Base-by-base conservation (phyloP, 1,140 invertebrate genomes). In the Sipha flava region DNA sequence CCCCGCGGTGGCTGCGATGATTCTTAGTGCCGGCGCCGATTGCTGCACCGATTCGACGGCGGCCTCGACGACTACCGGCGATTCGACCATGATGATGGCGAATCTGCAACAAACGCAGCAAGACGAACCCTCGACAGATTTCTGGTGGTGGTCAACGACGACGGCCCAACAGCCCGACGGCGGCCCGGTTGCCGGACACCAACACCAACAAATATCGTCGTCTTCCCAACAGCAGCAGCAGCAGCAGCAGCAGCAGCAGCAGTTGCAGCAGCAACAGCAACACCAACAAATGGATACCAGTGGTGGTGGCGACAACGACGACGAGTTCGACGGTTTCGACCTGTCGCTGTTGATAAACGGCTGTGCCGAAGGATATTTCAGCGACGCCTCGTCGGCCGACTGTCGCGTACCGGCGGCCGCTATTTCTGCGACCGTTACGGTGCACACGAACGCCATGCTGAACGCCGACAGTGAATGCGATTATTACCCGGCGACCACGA, bases 331-430 rank as follows among this genome's bases (percentile, higher is more conserved):
- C 34, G 52, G 34, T 23, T 77, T 77, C 49, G 73, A 77, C 34
- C 23, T 77, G 52, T 77, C 73, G 16, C 14, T 77, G 34, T 34
- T 77, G 21, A 57, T 77, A 45, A 70, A 70, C 66, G 49, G 47
- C 21, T 0, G 52, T 6, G 7, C 34, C 52, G 34, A 54, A 14
- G 47, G 52, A 5, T 34, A 21, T 7, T 52, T 34, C 47, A 16
- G 47, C 47, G 47, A 52, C 47, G 18, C 47, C 12, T 10, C 31
- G 10, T 40, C n/a, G 0, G 43, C 40, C 9, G 72, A 59, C 34
- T 47, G 73, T n/a, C 49, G 49, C 4, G 73, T 77, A 5, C 73
- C 73, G 7, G 18, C 31, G n/a, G 21, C 31, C 1, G 70, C 45
- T 6, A 37, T 73, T 52, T 54, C 52, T 21, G 49, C 66, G 6